A percentile compares a stretch with the other conserved stretches of the same genome.
These are phyloP conservation scores for Nymphalis c-album DNA, from an alignment of 2,888 invertebrate species.

Conservation along the genomic window DNA sequence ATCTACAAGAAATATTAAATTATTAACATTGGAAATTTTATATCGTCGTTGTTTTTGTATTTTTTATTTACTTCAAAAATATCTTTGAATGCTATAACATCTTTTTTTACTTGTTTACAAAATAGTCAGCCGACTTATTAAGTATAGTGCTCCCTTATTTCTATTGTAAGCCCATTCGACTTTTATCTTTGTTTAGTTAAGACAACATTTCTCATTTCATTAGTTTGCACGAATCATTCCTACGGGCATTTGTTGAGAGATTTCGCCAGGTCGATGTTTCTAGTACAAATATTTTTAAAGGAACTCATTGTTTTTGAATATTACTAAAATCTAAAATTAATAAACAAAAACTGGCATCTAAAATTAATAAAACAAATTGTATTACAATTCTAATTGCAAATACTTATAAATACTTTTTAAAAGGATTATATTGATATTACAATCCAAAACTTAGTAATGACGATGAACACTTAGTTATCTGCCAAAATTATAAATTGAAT, in stretches of 20 bases:
- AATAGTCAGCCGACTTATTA: constrained; percentile 5
- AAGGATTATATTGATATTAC: too few species aligned
- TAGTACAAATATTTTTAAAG: constrained; percentile 1
- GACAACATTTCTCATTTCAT: constrained; percentile 68
- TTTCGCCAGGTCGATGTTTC: constrained; percentile 35
- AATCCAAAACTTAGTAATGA: too few species aligned
- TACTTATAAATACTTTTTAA: too few species aligned
- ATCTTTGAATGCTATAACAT: constrained; percentile 7
- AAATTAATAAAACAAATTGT: too few species aligned
- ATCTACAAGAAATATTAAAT: constrained; percentile 33
- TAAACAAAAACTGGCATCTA: not conserved
- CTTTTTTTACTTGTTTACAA: constrained; percentile 5
- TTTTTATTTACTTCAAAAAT: constrained; percentile 14
- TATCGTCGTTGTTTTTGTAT: constrained; percentile 35
- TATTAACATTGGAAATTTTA: constrained; percentile 33
- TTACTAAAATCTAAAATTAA: not conserved
- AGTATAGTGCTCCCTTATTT: constrained; percentile 23
- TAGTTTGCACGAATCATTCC: constrained; percentile 86
- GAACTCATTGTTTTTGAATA: not conserved
- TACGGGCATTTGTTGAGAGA: constrained; percentile 61
- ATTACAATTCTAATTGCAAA: not conserved
- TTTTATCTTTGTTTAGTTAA: constrained; percentile 41
- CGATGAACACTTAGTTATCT: too few species aligned
- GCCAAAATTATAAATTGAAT: too few species aligned
- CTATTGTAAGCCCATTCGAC: constrained; percentile 27